Conservation (phyloP, 2,797 vertebrate species). For the Anguilla megastoma region DNA sequence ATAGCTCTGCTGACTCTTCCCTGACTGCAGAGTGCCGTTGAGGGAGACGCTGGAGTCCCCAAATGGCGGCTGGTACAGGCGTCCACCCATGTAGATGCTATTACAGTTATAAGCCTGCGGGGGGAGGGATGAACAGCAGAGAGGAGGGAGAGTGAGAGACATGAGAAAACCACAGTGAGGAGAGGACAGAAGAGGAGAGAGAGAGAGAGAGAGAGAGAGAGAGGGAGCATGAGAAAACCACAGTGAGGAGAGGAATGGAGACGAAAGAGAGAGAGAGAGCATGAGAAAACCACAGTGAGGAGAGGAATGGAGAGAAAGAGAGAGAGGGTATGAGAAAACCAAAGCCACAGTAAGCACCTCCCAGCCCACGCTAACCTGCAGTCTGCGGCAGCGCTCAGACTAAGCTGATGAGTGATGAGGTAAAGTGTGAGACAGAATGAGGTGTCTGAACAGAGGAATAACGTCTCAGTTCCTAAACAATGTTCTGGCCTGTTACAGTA, state of each 20-base stretch:
- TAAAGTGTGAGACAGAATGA: not conserved
- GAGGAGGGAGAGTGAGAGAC: not conserved
- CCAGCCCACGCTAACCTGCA: too few species aligned
- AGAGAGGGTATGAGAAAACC: too few species aligned
- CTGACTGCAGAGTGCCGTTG: slow-evolving; percentile 86
- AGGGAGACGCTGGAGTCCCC: slow-evolving; percentile 84
- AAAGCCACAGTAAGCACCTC: too few species aligned
- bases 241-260: too few species aligned
- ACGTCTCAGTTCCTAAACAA: not conserved
- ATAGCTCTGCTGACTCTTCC: slow-evolving; percentile 93
- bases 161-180: not conserved
- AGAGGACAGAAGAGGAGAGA: not conserved
- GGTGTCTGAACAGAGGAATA: not conserved
- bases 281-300: too few species aligned
- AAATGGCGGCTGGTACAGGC: slow-evolving; percentile 78
- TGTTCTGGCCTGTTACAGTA: not conserved
- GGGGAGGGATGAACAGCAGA: not conserved
- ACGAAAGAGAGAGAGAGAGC: too few species aligned
- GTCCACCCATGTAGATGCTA: slow-evolving; percentile 78
- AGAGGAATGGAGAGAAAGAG: too few species aligned
- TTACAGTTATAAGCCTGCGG: slow-evolving; percentile 79
- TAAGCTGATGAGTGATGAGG: not conserved
- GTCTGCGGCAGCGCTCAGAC: too few species aligned
- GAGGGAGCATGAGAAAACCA: too few species aligned
- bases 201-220: not conserved